phyloP scores from a whole-genome alignment of 2,888 invertebrate species.

The Drosophila cracens region DNA sequence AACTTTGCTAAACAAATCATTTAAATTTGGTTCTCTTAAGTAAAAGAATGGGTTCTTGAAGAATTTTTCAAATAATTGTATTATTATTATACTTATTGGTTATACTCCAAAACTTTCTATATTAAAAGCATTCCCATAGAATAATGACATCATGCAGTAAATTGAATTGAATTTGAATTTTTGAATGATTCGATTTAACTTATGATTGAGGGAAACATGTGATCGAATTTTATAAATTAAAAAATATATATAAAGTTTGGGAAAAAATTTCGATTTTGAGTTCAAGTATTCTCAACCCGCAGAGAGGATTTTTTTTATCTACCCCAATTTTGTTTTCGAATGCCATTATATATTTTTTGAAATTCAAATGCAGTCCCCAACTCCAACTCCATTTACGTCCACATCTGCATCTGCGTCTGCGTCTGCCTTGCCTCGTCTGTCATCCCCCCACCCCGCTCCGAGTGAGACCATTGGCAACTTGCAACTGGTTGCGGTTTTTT shows the following conservation, averaged over 20 bases:
- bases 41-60: accelerated
- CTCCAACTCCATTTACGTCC: constrained; percentile 6
- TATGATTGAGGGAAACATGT: neutral
- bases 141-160: neutral
- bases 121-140: neutral
- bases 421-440: neutral
- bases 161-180: neutral
- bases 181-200: neutral
- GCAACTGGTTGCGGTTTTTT: constrained; percentile 30
- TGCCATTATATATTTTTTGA: neutral
- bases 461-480: constrained; percentile 6
- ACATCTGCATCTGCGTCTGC: neutral
- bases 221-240: neutral
- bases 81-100: neutral
- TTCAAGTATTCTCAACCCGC: neutral
- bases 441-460: neutral
- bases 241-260: neutral
- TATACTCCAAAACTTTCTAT: neutral
- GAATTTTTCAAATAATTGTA: neutral
- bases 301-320: neutral
- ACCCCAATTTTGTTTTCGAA: neutral
- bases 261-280: accelerated
- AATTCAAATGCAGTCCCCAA: constrained; percentile 3
- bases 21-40: neutral
- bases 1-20: neutral